Base-by-base conservation (phyloP, 1,140 invertebrate genomes). In the Melanaphis sacchari region DNA sequence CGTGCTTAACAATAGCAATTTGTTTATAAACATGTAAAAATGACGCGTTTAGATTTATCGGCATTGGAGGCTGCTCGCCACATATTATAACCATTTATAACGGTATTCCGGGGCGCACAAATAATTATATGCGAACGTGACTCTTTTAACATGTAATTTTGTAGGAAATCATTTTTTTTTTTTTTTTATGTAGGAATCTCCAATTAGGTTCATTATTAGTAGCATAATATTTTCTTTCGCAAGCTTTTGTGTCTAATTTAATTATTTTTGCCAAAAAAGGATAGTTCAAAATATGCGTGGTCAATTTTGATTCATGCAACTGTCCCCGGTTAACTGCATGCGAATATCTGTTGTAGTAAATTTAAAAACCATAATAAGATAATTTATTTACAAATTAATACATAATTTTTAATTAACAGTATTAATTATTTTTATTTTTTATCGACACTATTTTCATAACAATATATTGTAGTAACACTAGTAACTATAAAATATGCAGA, bases 41-140 rank as follows among this genome's bases (percentile, higher is more conserved):
- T 90, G 38, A 90, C 89, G 52, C 21, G 38, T 90, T 59, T 66
- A 66, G 52, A 90, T 90, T 90, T 90, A 90, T 90, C 89, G 52
- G 38, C 89, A 49, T 90, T 26, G 40, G 38, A 59, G 52, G 22
- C 26, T 90, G 89, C 24, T 66, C 54, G 89, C 89, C 89, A 90
- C 52, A 90, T 40, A 90, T 90, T 90, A 90, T 38, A 31, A 41
- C 52, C 52, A 52, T 90, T 90, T 90, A 90, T 90, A 90, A 90
- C 89, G 52, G 89, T 66, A 90, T 90, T 43, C 26, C 26, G 26
- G 89, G 89, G 38, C 52, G 52, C 89, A 90, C 38, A 90, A 90
- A 90, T 90, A 90, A 90, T 90, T 90, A 66, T 90, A 66, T 66
- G 40, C 89, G 52, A 59, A 90, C 89, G 89, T 90, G 89, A 90